Base-by-base conservation (phyloP, 2,113 vertebrate genomes). In the Romanogobio albipinnatus region DNA sequence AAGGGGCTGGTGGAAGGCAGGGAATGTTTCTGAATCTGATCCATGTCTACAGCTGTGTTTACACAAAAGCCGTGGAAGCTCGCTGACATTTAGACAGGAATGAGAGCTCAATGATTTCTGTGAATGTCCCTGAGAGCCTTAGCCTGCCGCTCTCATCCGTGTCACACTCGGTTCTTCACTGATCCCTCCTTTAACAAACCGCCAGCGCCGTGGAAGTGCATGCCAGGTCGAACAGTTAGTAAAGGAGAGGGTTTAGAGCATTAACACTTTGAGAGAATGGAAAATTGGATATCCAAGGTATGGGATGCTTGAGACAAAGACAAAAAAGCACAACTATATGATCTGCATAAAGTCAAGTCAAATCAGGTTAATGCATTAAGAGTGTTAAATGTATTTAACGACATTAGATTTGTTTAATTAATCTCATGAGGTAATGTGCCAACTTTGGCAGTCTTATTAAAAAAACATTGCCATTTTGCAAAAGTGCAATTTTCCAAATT, bases 51-150 rank as follows among this genome's bases (percentile, higher is more conserved):
- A 89, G 68, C 89, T 88, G 86, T 86, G 86, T 89, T 91, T 89
- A 90, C 86, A 81, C 68, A 76, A 77, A 81, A 24, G 61, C 49
- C 82, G 83, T 59, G 85, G 68, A 88, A 85, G 84, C 86, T 79
- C 71, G 71, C 77, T 90, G 88, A 90, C 91, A 90, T 90, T 92
- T 86, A 90, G 76, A 59, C 85, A 29, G 49, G 80, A 88, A 92
- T 89, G 85, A 82, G 88, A 84, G 87, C 79, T 70, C 33, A 19
- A 70, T 49, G 73, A 88, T 86, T 90, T 85, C 84, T 70, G 29
- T 62, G 87, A 81, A 86, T 43, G 62, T 61, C 70, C 83, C 82
- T 59, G 62, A 36, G 87, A 81, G 82, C 66, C 90, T 80, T 83
- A 49, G 19, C 36, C 19, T 66, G 45, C 53, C 5, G 17, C 62